Evolutionary conservation across 2,113 vertebrate species (phyloP), one percentile per base, ranked within the genome.

Genomic region (Hypanus sabinus): DNA sequence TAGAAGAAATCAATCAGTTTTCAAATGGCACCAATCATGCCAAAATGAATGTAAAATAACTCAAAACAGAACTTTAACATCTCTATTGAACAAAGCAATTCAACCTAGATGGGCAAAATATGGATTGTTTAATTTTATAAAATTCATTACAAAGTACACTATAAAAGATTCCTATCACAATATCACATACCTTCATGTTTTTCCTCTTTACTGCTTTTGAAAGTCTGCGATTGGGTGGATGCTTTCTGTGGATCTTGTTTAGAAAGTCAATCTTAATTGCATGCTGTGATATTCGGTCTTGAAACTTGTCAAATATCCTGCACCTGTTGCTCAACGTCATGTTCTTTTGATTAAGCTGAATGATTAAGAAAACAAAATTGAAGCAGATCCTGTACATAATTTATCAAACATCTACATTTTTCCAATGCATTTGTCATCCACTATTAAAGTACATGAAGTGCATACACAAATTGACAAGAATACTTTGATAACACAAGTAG

Each of bases 261-360:
- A 99, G 96, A 96, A 99, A 99, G 96, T 99, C 98, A 95, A 99
- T 96, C 96, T 99, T 99, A 95, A 99, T 98, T 0, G 98, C 98
- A 0, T 99, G 98, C 97, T 99, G 99, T 11, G 98, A 99, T 95
- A 99, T 97, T 95, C 98, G 97, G 96, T 99, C 99, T 96, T 99
- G 98, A 96, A 99, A 99, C 95, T 98, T 98, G 96, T 99, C 98
- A 94, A 99, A 99, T 88, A 99, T 98, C 97, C 98, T 98, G 96
- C 99, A 99, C 95, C 98, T 98, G 95, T 98, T 98, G 95, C 98
- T 99, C 95, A 99, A 96, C 38, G 98, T 99, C 96, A 99, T 97
- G 96, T 96, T 98, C 97, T 97, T 98, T 97, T 99, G 98, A 96
- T 98, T 99, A 95, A 99, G 97, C 99, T 99, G 96, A 93, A 95